Percentiles rank a stretch among this genome's conserved stretches.
These are phyloP conservation scores for Fringilla coelebs DNA, from an alignment of 2,797 vertebrate genomes.

Conservation along the genomic window DNA sequence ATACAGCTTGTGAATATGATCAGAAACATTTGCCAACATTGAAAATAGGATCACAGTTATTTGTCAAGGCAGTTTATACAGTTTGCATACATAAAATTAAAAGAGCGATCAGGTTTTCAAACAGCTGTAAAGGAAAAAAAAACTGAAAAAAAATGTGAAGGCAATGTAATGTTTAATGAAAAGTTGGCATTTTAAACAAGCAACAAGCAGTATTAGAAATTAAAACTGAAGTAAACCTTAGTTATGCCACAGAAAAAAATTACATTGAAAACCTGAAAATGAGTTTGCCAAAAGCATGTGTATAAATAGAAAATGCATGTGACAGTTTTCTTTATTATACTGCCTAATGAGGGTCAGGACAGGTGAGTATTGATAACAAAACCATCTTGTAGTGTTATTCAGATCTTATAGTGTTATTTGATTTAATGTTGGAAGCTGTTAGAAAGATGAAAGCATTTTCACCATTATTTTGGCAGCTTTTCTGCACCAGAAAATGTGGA, in stretches of 20 bases:
- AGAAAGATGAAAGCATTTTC: not conserved
- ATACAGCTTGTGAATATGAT: not conserved
- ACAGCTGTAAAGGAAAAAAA: not conserved
- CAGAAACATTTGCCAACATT: not conserved
- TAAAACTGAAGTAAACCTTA: not conserved
- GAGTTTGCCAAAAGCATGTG: not conserved
- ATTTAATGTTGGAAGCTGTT: not conserved
- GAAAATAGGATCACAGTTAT: not conserved
- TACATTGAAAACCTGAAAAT: not conserved
- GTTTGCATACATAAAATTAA: not conserved
- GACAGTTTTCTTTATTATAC: not conserved
- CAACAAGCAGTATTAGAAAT: not conserved
- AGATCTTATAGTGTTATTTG: rapidly evolving
- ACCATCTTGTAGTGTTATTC: not conserved
- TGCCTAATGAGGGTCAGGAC: not conserved
- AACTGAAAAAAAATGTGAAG: not conserved
- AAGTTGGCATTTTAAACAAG: not conserved
- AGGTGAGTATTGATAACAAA: not conserved
- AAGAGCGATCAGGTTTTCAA: not conserved
- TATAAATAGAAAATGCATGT: not conserved
- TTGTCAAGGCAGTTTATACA: not conserved
- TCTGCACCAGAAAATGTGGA: not conserved
- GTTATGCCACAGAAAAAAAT: not conserved
- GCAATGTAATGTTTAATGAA: not conserved
- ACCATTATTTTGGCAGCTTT: not conserved